A percentile compares a stretch with the other conserved stretches of the same genome.
These are phyloP conservation scores for Piaya cayana DNA, from an alignment of 2,113 vertebrate species.

Conservation along the genomic window DNA sequence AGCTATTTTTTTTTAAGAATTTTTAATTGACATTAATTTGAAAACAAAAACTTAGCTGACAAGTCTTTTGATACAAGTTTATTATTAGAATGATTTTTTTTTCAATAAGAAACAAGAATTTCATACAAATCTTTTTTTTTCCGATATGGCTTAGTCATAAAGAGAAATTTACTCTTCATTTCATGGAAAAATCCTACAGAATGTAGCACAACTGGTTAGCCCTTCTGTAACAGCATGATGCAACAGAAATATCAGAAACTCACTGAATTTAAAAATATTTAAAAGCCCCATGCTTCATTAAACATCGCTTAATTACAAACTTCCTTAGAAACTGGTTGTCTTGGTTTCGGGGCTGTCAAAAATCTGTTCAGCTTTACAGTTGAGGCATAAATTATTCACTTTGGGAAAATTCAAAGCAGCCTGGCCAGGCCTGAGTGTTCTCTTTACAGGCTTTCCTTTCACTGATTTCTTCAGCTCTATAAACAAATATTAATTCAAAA, in stretches of 20 bases:
- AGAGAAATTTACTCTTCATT: neutral
- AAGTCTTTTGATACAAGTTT: neutral
- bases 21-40: neutral
- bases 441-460: neutral
- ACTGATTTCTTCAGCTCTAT: neutral
- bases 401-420: neutral
- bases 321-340: neutral
- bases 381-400: neutral
- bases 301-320: neutral
- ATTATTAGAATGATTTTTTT: neutral
- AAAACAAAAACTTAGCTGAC: neutral
- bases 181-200: neutral
- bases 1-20: neutral
- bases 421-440: neutral
- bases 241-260: neutral
- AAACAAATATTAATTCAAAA: neutral
- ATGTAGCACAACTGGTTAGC: neutral
- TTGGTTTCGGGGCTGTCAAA: neutral
- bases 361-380: neutral
- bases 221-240: neutral
- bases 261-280: neutral
- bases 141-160: neutral
- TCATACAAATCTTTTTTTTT: neutral
- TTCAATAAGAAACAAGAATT: neutral
- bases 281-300: neutral